Evolutionary conservation across 2,888 invertebrate species (phyloP).

Genomic region (Eurois occulta): DNA sequence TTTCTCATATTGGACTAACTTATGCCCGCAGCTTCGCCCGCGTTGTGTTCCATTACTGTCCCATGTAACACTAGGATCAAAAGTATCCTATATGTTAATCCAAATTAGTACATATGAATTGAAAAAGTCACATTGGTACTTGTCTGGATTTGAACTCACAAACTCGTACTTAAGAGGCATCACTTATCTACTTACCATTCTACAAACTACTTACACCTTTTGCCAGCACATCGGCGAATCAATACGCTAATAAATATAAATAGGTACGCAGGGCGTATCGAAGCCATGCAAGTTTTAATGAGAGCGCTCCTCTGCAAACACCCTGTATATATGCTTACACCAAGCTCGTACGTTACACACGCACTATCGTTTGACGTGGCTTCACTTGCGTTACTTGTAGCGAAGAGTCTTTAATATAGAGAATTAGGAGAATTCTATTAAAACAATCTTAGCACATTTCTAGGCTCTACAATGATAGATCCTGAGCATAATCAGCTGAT

Average conservation of each 20-base stretch:
- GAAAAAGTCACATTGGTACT: background rate
- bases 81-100: too few relatives aligned
- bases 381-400: conserved; percentile 5
- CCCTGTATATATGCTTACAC: conserved; percentile 60
- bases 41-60: too few relatives aligned
- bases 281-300: conserved; percentile 88
- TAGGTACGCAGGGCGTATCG: conserved; percentile 65
- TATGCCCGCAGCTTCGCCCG: too few relatives aligned
- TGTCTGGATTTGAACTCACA: background rate
- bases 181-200: background rate
- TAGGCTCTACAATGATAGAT: background rate
- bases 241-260: conserved; percentile 57
- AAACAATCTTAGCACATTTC: background rate
- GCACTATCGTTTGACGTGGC: conserved; percentile 39
- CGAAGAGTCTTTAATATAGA: background rate
- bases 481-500: background rate
- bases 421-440: too few relatives aligned
- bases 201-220: background rate
- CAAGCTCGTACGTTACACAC: conserved; percentile 36
- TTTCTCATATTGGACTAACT: too few relatives aligned
- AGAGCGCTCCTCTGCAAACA: conserved; percentile 80
- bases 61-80: too few relatives aligned
- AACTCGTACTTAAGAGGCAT: background rate
- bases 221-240: conserved; percentile 1
- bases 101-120: too few relatives aligned